A percentile compares a stretch with the other conserved stretches of the same genome.
Conservation (phyloP, 2,113 vertebrate genomes). For the Perca flavescens region DNA sequence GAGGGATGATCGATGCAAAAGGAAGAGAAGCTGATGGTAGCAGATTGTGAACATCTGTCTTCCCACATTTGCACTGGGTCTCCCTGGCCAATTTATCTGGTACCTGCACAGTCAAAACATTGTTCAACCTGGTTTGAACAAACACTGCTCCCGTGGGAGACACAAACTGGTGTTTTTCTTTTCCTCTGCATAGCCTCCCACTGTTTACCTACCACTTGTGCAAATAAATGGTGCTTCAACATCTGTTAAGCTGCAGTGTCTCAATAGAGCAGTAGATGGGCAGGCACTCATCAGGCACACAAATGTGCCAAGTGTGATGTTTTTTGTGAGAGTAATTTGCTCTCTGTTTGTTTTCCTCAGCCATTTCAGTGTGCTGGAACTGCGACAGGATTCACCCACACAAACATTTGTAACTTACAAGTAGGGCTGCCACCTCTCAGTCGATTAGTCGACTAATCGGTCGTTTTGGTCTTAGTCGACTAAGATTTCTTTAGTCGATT, state of each 20-base stretch:
- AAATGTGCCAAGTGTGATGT: constrained; percentile 46
- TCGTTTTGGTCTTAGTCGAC: too few relatives aligned
- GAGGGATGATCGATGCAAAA: constrained; percentile 17
- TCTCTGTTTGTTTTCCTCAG: constrained; percentile 38
- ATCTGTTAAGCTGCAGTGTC: constrained; percentile 62
- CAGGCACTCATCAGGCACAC: constrained; percentile 53
- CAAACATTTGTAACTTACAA: constrained; percentile 32
- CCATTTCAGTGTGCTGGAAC: constrained; percentile 3
- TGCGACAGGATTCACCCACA: constrained; percentile 22
- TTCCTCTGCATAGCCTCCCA: constrained; percentile 55
- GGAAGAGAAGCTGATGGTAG: constrained; percentile 16
- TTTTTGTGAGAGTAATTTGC: constrained; percentile 44
- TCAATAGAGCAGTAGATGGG: constrained; percentile 50
- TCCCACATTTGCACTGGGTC: constrained; percentile 32
- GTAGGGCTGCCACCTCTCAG: too few relatives aligned
- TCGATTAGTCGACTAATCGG: too few relatives aligned
- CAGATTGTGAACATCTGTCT: constrained; percentile 68
- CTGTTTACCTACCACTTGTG: constrained; percentile 79
- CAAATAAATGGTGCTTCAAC: constrained; percentile 73
- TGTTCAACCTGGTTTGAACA: constrained; percentile 69
- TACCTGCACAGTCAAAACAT: constrained; percentile 76
- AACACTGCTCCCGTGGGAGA: constrained; percentile 61
- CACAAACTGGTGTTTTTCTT: constrained; percentile 67
- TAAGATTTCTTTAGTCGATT: too few relatives aligned
- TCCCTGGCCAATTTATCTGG: constrained; percentile 67